Percentiles rank a stretch among this genome's conserved stretches.
These are phyloP conservation scores for Drosophila suboccidentalis DNA, from an alignment of 2,888 invertebrate genomes.

Conservation along the genomic window DNA sequence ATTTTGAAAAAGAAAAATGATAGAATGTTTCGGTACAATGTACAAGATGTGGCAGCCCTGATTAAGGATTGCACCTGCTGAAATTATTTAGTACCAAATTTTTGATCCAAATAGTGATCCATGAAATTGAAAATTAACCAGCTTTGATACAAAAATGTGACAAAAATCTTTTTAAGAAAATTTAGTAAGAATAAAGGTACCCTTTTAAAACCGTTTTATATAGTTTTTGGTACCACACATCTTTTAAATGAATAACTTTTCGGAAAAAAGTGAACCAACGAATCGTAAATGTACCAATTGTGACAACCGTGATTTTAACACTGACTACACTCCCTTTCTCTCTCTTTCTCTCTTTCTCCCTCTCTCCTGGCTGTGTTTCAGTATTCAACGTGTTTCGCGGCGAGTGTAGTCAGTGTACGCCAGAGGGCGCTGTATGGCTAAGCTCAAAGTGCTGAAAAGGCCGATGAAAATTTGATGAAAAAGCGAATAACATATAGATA, in stretches of 20 bases:
- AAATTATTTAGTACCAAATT: too few species aligned
- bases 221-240: background rate
- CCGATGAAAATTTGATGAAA: constrained; percentile 19
- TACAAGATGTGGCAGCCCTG: too few species aligned
- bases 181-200: too few species aligned
- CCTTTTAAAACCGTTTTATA: too few species aligned
- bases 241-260: background rate
- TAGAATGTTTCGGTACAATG: background rate
- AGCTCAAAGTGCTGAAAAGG: background rate
- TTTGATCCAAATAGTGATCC: too few species aligned
- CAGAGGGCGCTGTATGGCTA: constrained; percentile 7
- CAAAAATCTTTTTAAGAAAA: too few species aligned
- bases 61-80: too few species aligned
- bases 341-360: background rate
- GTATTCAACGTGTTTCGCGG: background rate
- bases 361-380: background rate
- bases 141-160: too few species aligned
- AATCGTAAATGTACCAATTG: background rate
- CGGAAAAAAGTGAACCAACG: background rate
- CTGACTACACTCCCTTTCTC: background rate
- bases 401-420: constrained; percentile 4
- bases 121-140: too few species aligned
- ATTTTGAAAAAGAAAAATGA: background rate
- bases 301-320: background rate
- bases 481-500: constrained; percentile 9